phyloP scores from a whole-genome alignment of 2,797 vertebrate species.

The Atherinosoma microstoma region DNA sequence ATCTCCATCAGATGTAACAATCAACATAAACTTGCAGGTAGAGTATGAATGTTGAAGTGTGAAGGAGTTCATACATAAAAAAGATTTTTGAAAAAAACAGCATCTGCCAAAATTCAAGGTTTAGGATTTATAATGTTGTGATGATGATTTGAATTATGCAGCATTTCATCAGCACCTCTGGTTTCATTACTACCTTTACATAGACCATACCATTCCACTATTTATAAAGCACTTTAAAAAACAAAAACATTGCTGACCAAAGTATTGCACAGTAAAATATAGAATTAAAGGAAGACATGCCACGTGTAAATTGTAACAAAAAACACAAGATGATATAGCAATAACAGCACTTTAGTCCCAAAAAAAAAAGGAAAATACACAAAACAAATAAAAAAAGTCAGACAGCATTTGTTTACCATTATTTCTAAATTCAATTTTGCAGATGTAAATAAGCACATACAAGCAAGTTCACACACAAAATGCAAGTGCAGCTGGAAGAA shows the following conservation, averaged over 20 bases:
- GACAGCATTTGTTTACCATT: constrained; percentile 32
- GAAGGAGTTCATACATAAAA: constrained; percentile 29
- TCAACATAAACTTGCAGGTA: constrained; percentile 16
- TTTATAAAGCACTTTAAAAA: too few species aligned
- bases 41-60: constrained; percentile 39
- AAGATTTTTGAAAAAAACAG: constrained; percentile 48
- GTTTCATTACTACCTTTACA: constrained; percentile 47
- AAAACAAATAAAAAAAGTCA: too few species aligned
- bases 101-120: constrained; percentile 47
- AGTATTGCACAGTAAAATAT: too few species aligned
- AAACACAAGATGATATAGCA: too few species aligned
- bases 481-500: constrained; percentile 14
- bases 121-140: constrained; percentile 46
- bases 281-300: too few species aligned
- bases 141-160: constrained; percentile 53
- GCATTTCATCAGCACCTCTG: constrained; percentile 38
- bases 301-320: too few species aligned
- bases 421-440: constrained; percentile 34
- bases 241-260: too few species aligned
- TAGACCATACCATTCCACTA: constrained; percentile 7
- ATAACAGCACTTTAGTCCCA: too few species aligned
- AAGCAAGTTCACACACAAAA: constrained; percentile 20
- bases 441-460: constrained; percentile 9
- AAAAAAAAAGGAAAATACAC: too few species aligned
- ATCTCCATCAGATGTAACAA: constrained; percentile 27